Evolutionary conservation across 2,113 vertebrate genomes (phyloP), one percentile per base, ranked within the genome.

Genomic region (Gopherus flavomarginatus): DNA sequence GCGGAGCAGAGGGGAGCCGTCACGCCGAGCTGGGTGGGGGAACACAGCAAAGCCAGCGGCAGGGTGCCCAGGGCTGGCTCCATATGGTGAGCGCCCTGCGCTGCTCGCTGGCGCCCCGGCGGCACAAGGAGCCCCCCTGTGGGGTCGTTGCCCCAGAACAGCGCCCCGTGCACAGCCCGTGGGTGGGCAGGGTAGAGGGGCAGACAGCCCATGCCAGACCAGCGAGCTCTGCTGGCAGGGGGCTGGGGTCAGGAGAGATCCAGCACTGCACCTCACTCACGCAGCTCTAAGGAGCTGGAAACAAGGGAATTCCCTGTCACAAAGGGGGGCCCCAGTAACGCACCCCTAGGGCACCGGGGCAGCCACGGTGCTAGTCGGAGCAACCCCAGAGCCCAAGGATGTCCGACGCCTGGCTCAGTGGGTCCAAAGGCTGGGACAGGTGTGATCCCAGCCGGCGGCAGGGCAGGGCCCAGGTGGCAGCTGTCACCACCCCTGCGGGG

Each of bases 1-100:
- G 5, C 2, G 10, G 42, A 54, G 85, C 21, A 1, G 79, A 14
- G 0, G 0, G 42, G 22, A 81, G 11, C 84, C 11, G 1, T 8
- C 0, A 4, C 53, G 87, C 89, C 0, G n/a, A 14, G 26, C 27
- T 29, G 11, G 50, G 50, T 14, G 1, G 56, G 38, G 38, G 42
- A 6, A 5, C 22, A 27, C 72, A 12, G 19, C 72, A 14, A 11
- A 77, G 72, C 72, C 42, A 2, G 72, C 22, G 22, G 24, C 38
- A 13, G 22, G 42, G 72, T 42, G 24, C 38, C 72, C 38, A 44
- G 72, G 42, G 11, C 21, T 42, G 72, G 72, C 11, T 77, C 38
- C 6, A 4, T 6, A 44, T 6, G 2, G 72, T 2, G 72, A 72
- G 5, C 19, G 65, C 19, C n/a, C 65, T 38, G 65, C 6, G 19